Conservation (phyloP, 2,797 vertebrate genomes). For the Sebastes variabilis region DNA sequence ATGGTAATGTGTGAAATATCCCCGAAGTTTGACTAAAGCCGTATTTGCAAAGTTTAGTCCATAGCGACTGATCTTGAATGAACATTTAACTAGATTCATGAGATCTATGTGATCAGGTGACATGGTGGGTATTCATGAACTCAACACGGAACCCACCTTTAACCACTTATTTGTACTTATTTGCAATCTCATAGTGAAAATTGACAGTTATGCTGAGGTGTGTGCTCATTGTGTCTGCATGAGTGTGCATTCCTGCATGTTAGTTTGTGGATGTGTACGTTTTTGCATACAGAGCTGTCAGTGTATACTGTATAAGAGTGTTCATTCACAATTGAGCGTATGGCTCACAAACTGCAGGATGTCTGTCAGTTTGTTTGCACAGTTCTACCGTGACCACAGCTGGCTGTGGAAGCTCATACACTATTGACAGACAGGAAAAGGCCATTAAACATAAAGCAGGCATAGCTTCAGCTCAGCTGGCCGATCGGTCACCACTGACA, state of each 20-base stretch:
- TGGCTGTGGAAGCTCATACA: slow-evolving; percentile 11
- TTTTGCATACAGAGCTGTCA: neutral
- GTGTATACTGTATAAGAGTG: neutral
- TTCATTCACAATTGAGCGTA: neutral
- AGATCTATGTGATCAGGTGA: neutral
- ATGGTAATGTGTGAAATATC: neutral
- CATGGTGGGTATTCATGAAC: neutral
- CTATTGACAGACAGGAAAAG: neutral
- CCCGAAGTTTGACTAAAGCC: neutral
- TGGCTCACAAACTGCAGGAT: neutral
- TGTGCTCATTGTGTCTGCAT: neutral
- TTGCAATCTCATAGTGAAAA: neutral
- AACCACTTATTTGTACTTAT: neutral
- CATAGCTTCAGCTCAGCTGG: slow-evolving; percentile 25
- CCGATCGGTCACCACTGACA: slow-evolving; percentile 24
- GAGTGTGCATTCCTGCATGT: neutral
- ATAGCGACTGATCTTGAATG: neutral
- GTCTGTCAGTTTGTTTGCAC: neutral
- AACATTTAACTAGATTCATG: neutral
- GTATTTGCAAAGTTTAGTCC: neutral
- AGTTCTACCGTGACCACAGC: neutral
- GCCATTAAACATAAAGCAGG: slow-evolving; percentile 39
- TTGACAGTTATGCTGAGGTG: neutral
- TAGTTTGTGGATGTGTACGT: neutral
- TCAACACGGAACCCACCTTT: neutral